Evolutionary conservation across 1,140 invertebrate species (phyloP).

Genomic region (Euborellia annulipes): DNA sequence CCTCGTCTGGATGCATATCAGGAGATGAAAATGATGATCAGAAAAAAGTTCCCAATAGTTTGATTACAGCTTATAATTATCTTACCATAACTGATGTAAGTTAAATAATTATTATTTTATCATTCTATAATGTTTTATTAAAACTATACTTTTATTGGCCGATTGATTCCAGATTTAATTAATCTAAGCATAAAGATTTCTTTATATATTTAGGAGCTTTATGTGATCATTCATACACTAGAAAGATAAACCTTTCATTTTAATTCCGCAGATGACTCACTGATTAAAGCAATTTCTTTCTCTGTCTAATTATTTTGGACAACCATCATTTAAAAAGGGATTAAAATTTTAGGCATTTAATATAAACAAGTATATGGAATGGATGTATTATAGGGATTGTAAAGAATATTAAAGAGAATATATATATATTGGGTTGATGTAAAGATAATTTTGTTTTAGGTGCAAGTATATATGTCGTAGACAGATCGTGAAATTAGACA

Average conservation of each 20-base stretch:
- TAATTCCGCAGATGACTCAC: no score
- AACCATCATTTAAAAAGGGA: no score
- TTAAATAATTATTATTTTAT: not conserved
- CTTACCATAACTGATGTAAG: slow-evolving; percentile 8
- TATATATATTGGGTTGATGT: no score
- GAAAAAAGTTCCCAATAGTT: slow-evolving; percentile 7
- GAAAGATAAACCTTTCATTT: not conserved
- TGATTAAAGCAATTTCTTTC: no score
- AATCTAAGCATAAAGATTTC: not conserved
- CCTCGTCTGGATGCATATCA: slow-evolving; percentile 9
- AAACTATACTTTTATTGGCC: not conserved
- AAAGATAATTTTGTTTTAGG: no score
- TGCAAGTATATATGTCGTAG: no score
- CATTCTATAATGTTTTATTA: not conserved
- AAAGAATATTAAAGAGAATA: no score
- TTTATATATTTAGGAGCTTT: not conserved
- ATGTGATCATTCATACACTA: not conserved
- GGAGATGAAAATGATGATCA: slow-evolving; percentile 10
- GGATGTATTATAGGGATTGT: no score
- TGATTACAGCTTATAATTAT: slow-evolving; percentile 10
- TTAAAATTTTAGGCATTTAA: no score
- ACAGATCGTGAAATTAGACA: no score
- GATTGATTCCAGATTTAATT: not conserved
- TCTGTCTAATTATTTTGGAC: no score
- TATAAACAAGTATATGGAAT: no score